Conservation (phyloP, 2,113 vertebrate genomes). For the Peucedramus taeniatus region DNA sequence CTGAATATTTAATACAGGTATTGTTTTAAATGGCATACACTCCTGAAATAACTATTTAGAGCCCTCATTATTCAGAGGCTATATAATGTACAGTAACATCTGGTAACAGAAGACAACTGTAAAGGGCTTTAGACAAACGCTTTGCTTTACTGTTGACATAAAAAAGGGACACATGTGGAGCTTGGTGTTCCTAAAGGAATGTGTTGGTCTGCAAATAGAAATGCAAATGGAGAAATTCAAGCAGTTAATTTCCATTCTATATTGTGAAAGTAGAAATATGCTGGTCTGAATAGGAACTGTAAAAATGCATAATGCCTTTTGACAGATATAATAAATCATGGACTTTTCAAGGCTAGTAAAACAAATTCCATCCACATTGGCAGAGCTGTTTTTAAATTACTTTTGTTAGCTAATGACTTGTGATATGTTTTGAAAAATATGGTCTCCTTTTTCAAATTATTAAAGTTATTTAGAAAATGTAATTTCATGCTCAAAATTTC, state of each 20-base stretch:
- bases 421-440: not conserved
- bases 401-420: not conserved
- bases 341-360: conserved; percentile 40
- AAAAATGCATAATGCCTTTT: conserved; percentile 35
- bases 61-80: not conserved
- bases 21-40: not conserved
- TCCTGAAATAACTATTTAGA: not conserved
- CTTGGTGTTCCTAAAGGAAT: conserved; percentile 12
- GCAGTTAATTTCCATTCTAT: conserved; percentile 26
- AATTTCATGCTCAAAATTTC: not conserved
- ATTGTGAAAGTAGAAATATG: conserved; percentile 29
- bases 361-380: conserved; percentile 5
- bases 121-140: not conserved
- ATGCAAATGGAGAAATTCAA: not conserved
- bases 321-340: conserved; percentile 46
- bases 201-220: not conserved
- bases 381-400: conserved; percentile 15
- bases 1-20: not conserved
- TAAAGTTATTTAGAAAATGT: not conserved
- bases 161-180: not conserved
- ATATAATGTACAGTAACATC: not conserved
- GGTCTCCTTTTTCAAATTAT: not conserved
- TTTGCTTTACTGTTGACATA: conserved; percentile 8
- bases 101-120: not conserved
- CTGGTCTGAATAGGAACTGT: conserved; percentile 15